phyloP scores from a whole-genome alignment of 2,888 invertebrate genomes.

The Geophilus truncorum region DNA sequence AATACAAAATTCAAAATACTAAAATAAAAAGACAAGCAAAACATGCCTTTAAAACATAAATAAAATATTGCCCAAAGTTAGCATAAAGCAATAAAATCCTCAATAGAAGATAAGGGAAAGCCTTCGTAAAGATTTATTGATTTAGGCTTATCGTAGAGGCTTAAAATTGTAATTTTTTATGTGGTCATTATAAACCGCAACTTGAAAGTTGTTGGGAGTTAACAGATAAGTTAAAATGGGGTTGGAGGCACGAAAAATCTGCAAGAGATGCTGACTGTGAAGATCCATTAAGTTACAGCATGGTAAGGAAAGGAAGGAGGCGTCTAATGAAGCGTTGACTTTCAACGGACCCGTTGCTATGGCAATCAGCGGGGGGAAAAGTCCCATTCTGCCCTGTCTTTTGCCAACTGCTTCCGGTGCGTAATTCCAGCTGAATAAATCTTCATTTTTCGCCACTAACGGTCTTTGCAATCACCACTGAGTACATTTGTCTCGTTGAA shows the following conservation, averaged over 20 bases:
- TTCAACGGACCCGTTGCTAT: slow-evolving; percentile 20
- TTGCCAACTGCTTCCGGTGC: slow-evolving; percentile 21
- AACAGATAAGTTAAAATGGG: slow-evolving; percentile 14
- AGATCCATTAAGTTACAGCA: slow-evolving; percentile 8
- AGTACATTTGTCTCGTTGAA: slow-evolving; percentile 13
- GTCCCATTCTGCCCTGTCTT: slow-evolving; percentile 18
- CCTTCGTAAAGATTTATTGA: neutral
- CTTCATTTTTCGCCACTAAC: slow-evolving; percentile 23
- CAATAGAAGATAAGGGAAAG: neutral
- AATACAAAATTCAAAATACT: too few species aligned
- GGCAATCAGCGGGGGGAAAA: neutral
- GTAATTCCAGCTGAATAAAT: slow-evolving; percentile 27
- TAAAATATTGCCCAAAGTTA: neutral
- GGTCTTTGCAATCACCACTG: slow-evolving; percentile 25
- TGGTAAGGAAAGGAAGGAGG: neutral
- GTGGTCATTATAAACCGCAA: neutral
- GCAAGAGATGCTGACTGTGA: slow-evolving; percentile 20
- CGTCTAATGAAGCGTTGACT: slow-evolving; percentile 18
- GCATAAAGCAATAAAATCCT: neutral
- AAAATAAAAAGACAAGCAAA: too few species aligned
- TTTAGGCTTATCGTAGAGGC: neutral
- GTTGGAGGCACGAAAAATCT: neutral
- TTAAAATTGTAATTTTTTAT: neutral
- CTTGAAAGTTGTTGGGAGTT: neutral
- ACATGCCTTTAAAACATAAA: neutral